Evolutionary conservation across 2,113 vertebrate species (phyloP).

Genomic region (Atlantisia rogersi): DNA sequence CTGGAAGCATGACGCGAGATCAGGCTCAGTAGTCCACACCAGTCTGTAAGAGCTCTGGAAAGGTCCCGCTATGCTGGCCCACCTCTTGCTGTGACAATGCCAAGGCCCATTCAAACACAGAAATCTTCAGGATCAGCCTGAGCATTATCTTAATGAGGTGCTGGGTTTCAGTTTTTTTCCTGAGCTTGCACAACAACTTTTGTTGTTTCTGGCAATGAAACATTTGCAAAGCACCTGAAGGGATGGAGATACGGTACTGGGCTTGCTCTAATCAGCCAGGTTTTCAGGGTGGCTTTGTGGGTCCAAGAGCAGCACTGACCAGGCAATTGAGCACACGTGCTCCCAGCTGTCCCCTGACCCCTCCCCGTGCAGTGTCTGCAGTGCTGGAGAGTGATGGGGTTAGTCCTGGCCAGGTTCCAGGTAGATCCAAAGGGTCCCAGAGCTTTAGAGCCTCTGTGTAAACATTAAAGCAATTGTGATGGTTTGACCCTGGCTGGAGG

Average conservation of each 20-base stretch:
- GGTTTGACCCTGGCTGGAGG: no score
- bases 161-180: background rate
- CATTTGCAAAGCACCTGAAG: background rate
- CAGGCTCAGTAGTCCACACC: background rate
- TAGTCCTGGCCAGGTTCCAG: background rate
- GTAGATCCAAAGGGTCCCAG: background rate
- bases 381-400: background rate
- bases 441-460: background rate
- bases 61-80: background rate
- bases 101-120: background rate
- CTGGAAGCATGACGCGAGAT: background rate
- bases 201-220: background rate
- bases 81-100: background rate
- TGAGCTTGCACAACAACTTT: background rate
- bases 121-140: background rate
- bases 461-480: background rate
- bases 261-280: background rate
- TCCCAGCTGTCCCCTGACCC: background rate
- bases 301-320: background rate
- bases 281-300: background rate
- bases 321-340: accelerated
- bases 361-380: accelerated
- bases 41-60: background rate
- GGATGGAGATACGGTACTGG: background rate
- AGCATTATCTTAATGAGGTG: background rate